phyloP scores from a whole-genome alignment of 2,888 invertebrate species.

The Boloria euphrosyne region DNA sequence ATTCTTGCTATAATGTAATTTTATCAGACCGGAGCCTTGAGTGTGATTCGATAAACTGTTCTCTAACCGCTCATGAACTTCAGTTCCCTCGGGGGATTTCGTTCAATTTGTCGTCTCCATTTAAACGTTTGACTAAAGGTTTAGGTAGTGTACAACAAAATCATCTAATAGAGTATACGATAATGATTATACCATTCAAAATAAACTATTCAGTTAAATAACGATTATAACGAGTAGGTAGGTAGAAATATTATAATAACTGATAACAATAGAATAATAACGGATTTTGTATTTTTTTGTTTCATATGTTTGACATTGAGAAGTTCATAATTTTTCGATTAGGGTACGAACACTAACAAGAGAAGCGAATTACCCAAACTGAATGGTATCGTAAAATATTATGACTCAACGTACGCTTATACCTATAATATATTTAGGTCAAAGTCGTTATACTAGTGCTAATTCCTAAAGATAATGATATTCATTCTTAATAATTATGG shows the following conservation, averaged over 20 bases:
- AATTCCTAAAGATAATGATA: constrained; percentile 1
- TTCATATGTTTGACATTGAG: background rate
- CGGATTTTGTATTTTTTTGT: no score
- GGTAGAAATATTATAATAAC: no score
- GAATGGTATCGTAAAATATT: constrained; percentile 14
- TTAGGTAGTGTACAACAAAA: background rate
- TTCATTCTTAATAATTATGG: background rate
- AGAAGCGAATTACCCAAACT: constrained; percentile 8
- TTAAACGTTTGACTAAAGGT: background rate
- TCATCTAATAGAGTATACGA: background rate
- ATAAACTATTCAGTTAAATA: background rate
- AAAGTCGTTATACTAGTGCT: constrained; percentile 4
- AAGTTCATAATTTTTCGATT: background rate
- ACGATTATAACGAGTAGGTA: no score
- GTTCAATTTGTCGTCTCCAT: constrained; percentile 13
- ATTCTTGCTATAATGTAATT: constrained; percentile 19
- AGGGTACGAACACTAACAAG: constrained; percentile 10
- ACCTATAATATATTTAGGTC: constrained; percentile 1
- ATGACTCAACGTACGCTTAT: constrained; percentile 3
- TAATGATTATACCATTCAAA: background rate
- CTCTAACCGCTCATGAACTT: constrained; percentile 30
- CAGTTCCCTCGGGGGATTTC: constrained; percentile 8
- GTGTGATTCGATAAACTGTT: constrained; percentile 28
- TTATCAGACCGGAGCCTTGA: constrained; percentile 17
- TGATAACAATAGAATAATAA: no score